Conservation (phyloP, 2,888 invertebrate genomes). For the Pandemis heparana region DNA sequence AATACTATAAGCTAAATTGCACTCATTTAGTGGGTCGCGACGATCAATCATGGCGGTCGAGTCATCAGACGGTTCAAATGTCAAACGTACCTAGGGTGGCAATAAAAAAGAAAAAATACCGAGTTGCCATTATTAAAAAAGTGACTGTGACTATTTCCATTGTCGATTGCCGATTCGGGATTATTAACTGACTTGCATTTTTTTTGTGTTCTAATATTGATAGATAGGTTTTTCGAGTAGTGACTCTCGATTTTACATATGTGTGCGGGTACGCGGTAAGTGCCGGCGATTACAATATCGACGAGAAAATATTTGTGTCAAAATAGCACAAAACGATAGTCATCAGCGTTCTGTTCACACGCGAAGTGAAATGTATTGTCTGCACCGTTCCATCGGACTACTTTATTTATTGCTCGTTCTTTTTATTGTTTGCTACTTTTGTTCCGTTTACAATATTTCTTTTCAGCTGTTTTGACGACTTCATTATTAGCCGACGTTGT, state of each 20-base stretch:
- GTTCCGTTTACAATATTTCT: slow-evolving; percentile 57
- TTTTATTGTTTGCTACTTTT: slow-evolving; percentile 61
- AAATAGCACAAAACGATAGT: slow-evolving; percentile 77
- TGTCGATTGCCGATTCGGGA: slow-evolving; percentile 84
- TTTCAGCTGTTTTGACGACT: slow-evolving; percentile 61
- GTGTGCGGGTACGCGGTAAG: slow-evolving; percentile 58
- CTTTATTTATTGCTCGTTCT: slow-evolving; percentile 60
- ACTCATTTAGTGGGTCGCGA: slow-evolving; percentile 82
- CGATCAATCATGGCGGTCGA: slow-evolving; percentile 83
- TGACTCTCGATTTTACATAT: slow-evolving; percentile 74
- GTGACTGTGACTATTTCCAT: slow-evolving; percentile 85
- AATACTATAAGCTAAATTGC: slow-evolving; percentile 81
- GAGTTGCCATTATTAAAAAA: slow-evolving; percentile 85
- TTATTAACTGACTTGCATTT: slow-evolving; percentile 86
- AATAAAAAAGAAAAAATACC: slow-evolving; percentile 77
- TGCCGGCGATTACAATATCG: slow-evolving; percentile 72
- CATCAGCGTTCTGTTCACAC: slow-evolving; percentile 70
- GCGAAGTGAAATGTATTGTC: slow-evolving; percentile 72
- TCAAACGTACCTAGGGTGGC: slow-evolving; percentile 85
- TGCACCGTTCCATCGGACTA: slow-evolving; percentile 58
- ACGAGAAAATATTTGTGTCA: slow-evolving; percentile 72
- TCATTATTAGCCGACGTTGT: slow-evolving; percentile 51
- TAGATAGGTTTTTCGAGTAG: slow-evolving; percentile 83
- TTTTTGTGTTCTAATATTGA: slow-evolving; percentile 86
- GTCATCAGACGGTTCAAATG: slow-evolving; percentile 85